phyloP scores from a whole-genome alignment of 2,888 invertebrate species.

The Cephus pygmeus region DNA sequence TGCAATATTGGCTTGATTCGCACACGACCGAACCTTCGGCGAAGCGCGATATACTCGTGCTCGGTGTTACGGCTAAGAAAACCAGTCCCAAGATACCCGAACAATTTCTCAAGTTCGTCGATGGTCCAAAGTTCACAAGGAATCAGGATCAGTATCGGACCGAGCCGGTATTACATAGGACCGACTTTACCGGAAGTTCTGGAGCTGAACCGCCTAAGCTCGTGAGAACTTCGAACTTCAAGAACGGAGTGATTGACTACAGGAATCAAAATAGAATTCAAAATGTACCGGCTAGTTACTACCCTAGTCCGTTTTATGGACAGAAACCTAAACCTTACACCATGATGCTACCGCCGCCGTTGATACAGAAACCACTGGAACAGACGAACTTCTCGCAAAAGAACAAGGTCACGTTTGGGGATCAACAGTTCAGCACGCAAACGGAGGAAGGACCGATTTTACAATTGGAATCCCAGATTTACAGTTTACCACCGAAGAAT shows the following conservation, averaged over 20 bases:
- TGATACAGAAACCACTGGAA: slow-evolving; percentile 58
- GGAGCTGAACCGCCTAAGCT: slow-evolving; percentile 60
- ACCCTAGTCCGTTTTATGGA: slow-evolving; percentile 44
- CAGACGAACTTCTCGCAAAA: slow-evolving; percentile 34
- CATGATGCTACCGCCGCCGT: slow-evolving; percentile 77
- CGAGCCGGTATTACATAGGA: slow-evolving; percentile 29
- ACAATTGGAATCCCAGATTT: slow-evolving; percentile 53
- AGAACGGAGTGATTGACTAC: slow-evolving; percentile 41
- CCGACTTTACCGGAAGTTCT: slow-evolving; percentile 48
- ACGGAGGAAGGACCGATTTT: slow-evolving; percentile 45
- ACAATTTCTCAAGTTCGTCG: slow-evolving; percentile 67
- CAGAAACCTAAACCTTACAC: slow-evolving; percentile 71
- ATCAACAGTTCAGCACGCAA: slow-evolving; percentile 42
- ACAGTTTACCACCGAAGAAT: slow-evolving; percentile 33
- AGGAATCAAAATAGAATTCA: slow-evolving; percentile 45
- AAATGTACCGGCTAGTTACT: slow-evolving; percentile 46
- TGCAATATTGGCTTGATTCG: slow-evolving; percentile 84
- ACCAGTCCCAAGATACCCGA: slow-evolving; percentile 70
- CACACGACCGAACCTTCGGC: slow-evolving; percentile 71
- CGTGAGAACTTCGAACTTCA: slow-evolving; percentile 60
- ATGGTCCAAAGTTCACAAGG: slow-evolving; percentile 65
- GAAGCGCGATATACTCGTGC: slow-evolving; percentile 77
- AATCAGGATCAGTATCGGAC: slow-evolving; percentile 47
- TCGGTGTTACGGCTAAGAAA: slow-evolving; percentile 77
- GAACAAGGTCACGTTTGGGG: slow-evolving; percentile 28